Percentiles rank a stretch among this genome's conserved stretches.
phyloP scores from a whole-genome alignment of 2,113 vertebrate genomes.

The Callorhinus ursinus region DNA sequence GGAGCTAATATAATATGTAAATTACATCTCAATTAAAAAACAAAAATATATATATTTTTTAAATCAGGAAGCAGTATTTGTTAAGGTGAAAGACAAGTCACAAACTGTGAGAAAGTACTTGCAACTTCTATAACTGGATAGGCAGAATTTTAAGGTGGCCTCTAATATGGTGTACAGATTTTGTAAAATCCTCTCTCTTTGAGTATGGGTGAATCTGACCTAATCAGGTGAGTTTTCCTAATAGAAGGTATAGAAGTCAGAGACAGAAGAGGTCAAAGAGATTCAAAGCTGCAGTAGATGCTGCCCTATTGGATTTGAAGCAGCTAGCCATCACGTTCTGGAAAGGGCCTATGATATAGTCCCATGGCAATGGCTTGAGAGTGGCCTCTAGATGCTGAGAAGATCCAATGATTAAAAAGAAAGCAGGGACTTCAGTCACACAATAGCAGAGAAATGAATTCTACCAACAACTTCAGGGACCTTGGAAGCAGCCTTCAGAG shows the following conservation, averaged over 20 bases:
- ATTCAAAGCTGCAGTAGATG: neutral
- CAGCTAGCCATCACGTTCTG: accelerated
- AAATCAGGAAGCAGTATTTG: neutral
- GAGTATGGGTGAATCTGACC: no score
- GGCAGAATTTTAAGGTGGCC: neutral
- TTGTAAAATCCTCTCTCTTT: neutral
- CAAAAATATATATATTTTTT: neutral
- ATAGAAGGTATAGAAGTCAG: neutral
- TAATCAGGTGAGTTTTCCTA: neutral
- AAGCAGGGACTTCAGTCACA: neutral
- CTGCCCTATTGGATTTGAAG: neutral
- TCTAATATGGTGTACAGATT: neutral
- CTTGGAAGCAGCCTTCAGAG: neutral
- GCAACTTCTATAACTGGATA: neutral
- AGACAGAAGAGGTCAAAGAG: neutral
- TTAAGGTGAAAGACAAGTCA: neutral
- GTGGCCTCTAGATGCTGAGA: neutral
- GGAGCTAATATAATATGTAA: neutral
- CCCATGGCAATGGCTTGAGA: neutral
- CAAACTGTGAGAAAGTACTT: neutral
- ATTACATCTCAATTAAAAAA: neutral
- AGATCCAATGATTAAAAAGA: neutral
- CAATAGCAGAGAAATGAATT: neutral
- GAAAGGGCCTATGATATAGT: neutral
- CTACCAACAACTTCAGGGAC: neutral